Percentiles rank a stretch among this genome's conserved stretches.
These are phyloP conservation scores for Tridacna gigas DNA, from an alignment of 2,888 invertebrate species.

Conservation along the genomic window DNA sequence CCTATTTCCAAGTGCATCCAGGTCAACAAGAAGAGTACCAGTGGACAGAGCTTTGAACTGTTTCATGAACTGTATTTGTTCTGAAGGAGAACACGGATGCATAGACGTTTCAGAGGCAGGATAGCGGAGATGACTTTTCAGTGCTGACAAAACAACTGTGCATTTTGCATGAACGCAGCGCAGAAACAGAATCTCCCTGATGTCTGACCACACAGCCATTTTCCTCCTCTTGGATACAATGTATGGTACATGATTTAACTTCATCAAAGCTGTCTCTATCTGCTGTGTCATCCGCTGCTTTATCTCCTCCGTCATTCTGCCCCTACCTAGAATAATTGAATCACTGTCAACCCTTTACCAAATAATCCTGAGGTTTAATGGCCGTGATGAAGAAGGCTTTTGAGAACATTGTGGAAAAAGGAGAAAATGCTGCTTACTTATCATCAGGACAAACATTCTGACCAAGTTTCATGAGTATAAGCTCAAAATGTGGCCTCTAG, in stretches of 20 bases:
- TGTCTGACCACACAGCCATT: conserved; percentile 71
- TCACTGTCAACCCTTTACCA: too few relatives aligned
- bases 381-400: too few relatives aligned
- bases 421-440: too few relatives aligned
- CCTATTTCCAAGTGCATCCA: conserved; percentile 48
- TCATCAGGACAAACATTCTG: too few relatives aligned
- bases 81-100: conserved; percentile 65
- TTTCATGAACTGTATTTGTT: conserved; percentile 67
- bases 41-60: conserved; percentile 66
- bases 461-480: too few relatives aligned
- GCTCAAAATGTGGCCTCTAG: too few relatives aligned
- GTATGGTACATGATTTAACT: conserved; percentile 61
- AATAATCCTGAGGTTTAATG: too few relatives aligned
- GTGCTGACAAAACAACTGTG: conserved; percentile 64
- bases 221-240: conserved; percentile 40
- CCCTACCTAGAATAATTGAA: neutral
- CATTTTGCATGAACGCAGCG: conserved; percentile 66
- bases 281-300: conserved; percentile 24
- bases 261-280: conserved; percentile 44
- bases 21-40: conserved; percentile 70
- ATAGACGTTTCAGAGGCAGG: conserved; percentile 57
- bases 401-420: too few relatives aligned
- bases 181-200: conserved; percentile 69
- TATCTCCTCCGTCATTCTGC: conserved; percentile 14
- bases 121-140: conserved; percentile 64